Percentiles rank a stretch among this genome's conserved stretches.
Evolutionary conservation across 2,888 invertebrate genomes (phyloP).

Genomic region (Aspidiotus destructor): DNA sequence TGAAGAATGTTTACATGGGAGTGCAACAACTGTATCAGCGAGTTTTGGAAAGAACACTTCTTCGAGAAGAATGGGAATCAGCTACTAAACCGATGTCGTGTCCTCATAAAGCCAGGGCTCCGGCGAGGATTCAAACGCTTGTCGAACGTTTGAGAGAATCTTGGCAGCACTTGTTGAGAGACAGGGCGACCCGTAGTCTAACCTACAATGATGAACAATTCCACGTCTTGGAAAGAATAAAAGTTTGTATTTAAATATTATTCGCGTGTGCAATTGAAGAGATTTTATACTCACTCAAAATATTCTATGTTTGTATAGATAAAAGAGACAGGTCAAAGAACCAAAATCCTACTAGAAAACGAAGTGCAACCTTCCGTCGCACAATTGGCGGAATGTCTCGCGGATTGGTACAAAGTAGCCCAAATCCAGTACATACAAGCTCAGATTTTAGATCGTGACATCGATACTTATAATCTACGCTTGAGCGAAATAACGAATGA

Average conservation of each 20-base stretch:
- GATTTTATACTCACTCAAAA: not conserved
- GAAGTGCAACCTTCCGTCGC: constrained; percentile 64
- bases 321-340: constrained; percentile 65
- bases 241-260: constrained; percentile 43
- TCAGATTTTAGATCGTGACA: constrained; percentile 69
- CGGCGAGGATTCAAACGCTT: constrained; percentile 54
- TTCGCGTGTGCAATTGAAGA: not conserved
- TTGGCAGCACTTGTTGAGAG: constrained; percentile 82
- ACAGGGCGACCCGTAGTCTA: constrained; percentile 73
- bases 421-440: constrained; percentile 76
- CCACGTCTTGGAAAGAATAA: constrained; percentile 79
- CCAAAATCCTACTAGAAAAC: constrained; percentile 57
- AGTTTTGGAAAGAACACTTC: constrained; percentile 48
- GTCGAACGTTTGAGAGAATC: constrained; percentile 71
- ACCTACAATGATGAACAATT: constrained; percentile 94
- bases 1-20: constrained; percentile 51
- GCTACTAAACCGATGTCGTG: constrained; percentile 53
- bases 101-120: constrained; percentile 52
- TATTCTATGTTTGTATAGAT: constrained; percentile 45
- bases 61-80: constrained; percentile 58
- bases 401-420: constrained; percentile 82
- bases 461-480: constrained; percentile 46
- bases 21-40: constrained; percentile 56
- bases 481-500: constrained; percentile 44
- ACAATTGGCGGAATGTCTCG: constrained; percentile 65